phyloP scores from a whole-genome alignment of 2,113 vertebrate species.

The Tricholaema leucomelas region DNA sequence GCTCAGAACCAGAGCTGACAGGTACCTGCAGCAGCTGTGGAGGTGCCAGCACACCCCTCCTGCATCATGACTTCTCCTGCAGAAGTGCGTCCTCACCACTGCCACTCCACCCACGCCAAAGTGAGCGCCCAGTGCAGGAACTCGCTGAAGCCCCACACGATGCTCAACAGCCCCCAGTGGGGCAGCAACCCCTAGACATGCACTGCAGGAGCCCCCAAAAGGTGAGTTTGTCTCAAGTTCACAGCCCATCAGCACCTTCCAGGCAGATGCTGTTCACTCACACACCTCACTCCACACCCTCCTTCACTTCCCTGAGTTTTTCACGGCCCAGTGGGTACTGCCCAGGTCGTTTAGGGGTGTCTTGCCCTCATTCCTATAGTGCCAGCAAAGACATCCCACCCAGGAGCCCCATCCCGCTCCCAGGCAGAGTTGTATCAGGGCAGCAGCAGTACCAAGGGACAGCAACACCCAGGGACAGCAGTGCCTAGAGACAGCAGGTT shows the following conservation, averaged over 20 bases:
- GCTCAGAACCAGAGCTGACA: neutral
- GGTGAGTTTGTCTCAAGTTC: neutral
- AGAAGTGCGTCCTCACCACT: neutral
- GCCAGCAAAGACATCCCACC: neutral
- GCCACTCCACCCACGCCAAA: neutral
- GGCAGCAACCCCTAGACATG: too few relatives aligned
- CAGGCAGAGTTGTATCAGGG: neutral
- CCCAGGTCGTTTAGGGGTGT: fast-evolving
- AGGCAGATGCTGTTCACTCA: fast-evolving
- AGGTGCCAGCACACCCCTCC: neutral
- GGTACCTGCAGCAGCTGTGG: neutral
- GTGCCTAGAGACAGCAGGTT: fast-evolving
- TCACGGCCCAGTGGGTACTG: fast-evolving
- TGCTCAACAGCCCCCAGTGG: fast-evolving
- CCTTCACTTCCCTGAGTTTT: fast-evolving
- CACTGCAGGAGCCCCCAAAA: fast-evolving
- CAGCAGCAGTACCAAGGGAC: too few relatives aligned
- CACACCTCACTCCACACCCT: neutral
- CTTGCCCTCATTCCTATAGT: fast-evolving
- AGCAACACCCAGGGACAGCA: fast-evolving
- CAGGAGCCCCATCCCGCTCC: neutral
- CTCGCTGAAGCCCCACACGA: fast-evolving
- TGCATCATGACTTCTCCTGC: neutral
- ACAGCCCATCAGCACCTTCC: fast-evolving
- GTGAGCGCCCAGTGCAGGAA: neutral